A percentile compares a stretch with the other conserved stretches of the same genome.
These are phyloP conservation scores for Microplitis mediator DNA, from an alignment of 1,140 invertebrate species.

Conservation along the genomic window DNA sequence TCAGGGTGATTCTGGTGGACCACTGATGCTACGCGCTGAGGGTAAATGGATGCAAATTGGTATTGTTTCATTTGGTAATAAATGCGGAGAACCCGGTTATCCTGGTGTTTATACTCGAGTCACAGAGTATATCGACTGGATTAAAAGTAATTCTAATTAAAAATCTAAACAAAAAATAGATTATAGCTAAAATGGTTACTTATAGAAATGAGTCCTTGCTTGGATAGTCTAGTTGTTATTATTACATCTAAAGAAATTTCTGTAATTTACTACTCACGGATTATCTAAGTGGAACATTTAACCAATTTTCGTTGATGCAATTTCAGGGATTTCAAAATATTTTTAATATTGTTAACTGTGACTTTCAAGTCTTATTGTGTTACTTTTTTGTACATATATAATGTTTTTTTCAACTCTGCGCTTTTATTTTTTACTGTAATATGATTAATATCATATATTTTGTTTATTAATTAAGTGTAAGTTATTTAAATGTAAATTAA, in stretches of 20 bases:
- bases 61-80: slow-evolving; percentile 90
- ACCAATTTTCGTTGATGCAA: not conserved
- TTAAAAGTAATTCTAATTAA: slow-evolving; percentile 58
- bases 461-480: no score
- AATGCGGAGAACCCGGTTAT: slow-evolving; percentile 86
- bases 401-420: no score
- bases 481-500: no score
- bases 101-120: slow-evolving; percentile 79
- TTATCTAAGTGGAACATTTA: slow-evolving; percentile 7
- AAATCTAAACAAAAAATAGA: no score
- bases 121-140: slow-evolving; percentile 70
- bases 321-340: slow-evolving; percentile 12
- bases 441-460: no score
- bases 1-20: slow-evolving; percentile 79
- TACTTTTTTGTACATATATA: no score
- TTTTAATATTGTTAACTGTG: not conserved
- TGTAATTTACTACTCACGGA: not conserved
- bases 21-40: slow-evolving; percentile 79
- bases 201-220: not conserved
- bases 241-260: not conserved
- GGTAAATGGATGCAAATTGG: slow-evolving; percentile 85
- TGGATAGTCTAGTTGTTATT: not conserved
- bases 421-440: no score
- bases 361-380: no score
- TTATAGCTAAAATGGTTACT: no score